Evolutionary conservation across 2,888 invertebrate genomes (phyloP).

Genomic region (Mesorhabditis spiculigera): DNA sequence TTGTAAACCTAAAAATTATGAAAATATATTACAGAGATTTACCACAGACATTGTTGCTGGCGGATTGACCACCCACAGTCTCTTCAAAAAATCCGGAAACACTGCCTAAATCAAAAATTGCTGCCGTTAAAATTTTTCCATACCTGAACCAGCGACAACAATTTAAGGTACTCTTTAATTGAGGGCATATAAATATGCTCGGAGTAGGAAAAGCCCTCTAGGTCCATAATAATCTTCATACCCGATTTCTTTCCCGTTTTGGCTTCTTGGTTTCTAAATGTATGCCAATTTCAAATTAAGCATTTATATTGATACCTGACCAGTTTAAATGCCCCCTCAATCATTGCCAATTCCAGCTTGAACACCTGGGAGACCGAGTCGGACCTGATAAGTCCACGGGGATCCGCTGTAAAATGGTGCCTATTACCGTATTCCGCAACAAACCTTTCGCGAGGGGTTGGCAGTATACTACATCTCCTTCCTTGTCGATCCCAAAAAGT

Average conservation of each 20-base stretch:
- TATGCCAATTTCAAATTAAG: conserved; percentile 10
- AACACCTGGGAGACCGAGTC: conserved; percentile 44
- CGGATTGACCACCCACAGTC: conserved; percentile 34
- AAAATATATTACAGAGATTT: neutral
- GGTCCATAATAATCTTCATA: conserved; percentile 47
- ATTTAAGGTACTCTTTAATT: conserved; percentile 43
- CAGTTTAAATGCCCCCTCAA: conserved; percentile 39
- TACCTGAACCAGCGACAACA: conserved; percentile 45
- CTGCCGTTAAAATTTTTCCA: conserved; percentile 1
- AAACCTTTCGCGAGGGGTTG: conserved; percentile 25
- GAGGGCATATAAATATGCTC: conserved; percentile 45
- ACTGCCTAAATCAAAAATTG: conserved; percentile 23
- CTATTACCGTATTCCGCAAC: neutral
- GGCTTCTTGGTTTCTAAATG: conserved; percentile 19
- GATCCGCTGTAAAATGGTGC: conserved; percentile 25
- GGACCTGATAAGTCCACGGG: conserved; percentile 40
- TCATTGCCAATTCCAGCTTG: conserved; percentile 40
- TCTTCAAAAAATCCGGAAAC: conserved; percentile 37
- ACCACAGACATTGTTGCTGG: conserved; percentile 32
- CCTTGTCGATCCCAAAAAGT: conserved; percentile 29
- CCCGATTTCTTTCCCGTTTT: conserved; percentile 36
- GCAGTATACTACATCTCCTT: conserved; percentile 35
- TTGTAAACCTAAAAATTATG: conserved; percentile 22
- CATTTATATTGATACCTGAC: conserved; percentile 25
- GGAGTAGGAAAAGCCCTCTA: conserved; percentile 46